These are phyloP conservation scores for Parus major DNA, from an alignment of 2,113 vertebrate genomes.

Conservation along the genomic window DNA sequence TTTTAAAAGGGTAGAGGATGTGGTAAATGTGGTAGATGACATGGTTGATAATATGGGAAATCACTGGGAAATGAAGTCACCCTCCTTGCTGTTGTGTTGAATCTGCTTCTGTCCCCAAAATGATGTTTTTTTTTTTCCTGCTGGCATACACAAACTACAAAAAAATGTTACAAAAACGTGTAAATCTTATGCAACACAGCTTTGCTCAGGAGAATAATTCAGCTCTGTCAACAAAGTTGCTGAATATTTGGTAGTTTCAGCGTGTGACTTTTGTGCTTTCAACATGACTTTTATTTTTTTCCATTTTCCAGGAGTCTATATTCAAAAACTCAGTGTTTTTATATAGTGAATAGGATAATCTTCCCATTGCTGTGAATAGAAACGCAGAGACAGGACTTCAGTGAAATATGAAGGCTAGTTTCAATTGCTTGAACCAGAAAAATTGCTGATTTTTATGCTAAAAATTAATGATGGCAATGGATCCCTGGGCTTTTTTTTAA, in stretches of 20 bases:
- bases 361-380: background rate
- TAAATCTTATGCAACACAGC: background rate
- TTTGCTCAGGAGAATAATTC: background rate
- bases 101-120: background rate
- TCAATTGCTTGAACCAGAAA: background rate
- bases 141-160: background rate
- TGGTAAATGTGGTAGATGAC: background rate
- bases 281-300: background rate
- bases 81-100: background rate
- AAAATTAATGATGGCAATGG: background rate
- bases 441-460: background rate
- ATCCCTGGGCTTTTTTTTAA: background rate
- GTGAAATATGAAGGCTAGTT: background rate
- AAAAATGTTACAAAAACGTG: background rate
- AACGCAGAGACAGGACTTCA: background rate
- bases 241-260: background rate
- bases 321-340: background rate
- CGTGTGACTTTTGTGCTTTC: background rate
- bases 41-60: background rate
- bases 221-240: background rate
- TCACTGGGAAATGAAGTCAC: background rate
- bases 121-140: rapidly evolving
- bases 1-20: background rate
- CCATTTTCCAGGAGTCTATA: background rate
- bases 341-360: background rate